phyloP scores from a whole-genome alignment of 2,888 invertebrate genomes.

The Habrosyne pyritoides region DNA sequence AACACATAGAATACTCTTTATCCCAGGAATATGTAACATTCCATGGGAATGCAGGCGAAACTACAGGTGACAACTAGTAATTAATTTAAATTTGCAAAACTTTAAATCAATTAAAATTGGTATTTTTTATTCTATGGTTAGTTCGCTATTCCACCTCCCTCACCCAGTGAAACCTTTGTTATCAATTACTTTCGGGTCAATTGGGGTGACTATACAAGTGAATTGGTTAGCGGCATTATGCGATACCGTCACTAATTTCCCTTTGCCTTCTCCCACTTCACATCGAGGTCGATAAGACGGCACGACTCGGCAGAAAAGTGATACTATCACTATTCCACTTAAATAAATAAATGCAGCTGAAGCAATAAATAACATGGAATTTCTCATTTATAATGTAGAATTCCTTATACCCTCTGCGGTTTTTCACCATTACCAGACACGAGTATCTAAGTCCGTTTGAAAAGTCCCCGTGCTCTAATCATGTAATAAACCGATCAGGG shows the following conservation, averaged over 20 bases:
- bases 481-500: conserved; percentile 9
- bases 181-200: background rate
- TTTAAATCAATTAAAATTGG: too few species aligned
- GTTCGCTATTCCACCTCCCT: background rate
- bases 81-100: too few species aligned
- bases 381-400: conserved; percentile 8
- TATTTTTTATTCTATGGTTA: too few species aligned
- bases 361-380: conserved; percentile 6
- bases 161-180: background rate
- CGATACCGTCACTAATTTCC: background rate
- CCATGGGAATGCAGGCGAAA: too few species aligned
- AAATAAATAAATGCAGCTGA: conserved; percentile 6
- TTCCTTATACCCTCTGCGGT: conserved; percentile 6
- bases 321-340: conserved; percentile 2
- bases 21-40: too few species aligned
- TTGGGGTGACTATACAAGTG: background rate
- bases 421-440: conserved; percentile 6
- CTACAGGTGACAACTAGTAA: too few species aligned
- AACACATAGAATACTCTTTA: too few species aligned
- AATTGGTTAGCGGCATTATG: background rate
- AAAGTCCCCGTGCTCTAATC: conserved; percentile 10
- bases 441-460: conserved; percentile 3
- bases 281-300: conserved; percentile 2
- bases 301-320: background rate
- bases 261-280: background rate